Evolutionary conservation across 2,113 vertebrate species (phyloP).

Genomic region (Dicerorhinus sumatrensis): DNA sequence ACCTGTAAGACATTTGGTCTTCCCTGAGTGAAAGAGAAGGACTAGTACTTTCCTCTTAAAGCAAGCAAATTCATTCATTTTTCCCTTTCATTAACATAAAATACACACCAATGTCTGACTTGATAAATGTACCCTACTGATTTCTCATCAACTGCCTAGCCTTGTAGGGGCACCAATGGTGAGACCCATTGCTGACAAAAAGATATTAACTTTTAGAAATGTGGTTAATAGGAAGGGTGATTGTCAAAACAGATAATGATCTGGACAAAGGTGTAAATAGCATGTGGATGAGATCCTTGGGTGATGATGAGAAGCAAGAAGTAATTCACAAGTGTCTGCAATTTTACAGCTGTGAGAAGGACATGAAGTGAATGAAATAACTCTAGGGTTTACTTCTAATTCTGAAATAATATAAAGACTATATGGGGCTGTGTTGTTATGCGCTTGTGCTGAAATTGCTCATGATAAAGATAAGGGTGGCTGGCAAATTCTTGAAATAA

Average conservation of each 20-base stretch:
- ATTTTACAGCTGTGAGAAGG: constrained; percentile 63
- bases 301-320: constrained; percentile 68
- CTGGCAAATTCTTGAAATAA: constrained; percentile 19
- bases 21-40: background rate
- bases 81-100: constrained; percentile 18
- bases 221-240: constrained; percentile 9
- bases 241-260: constrained; percentile 75
- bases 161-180: background rate
- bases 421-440: background rate
- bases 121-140: constrained; percentile 33
- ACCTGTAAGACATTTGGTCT: background rate
- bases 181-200: constrained; percentile 36
- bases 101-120: background rate
- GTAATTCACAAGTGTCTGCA: constrained; percentile 72
- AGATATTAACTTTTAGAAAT: constrained; percentile 61
- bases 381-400: background rate
- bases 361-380: constrained; percentile 43
- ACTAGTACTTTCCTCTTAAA: background rate
- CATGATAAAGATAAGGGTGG: background rate
- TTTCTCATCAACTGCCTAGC: constrained; percentile 2
- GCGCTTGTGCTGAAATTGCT: background rate
- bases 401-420: background rate
- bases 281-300: constrained; percentile 37
- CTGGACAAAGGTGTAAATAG: constrained; percentile 71
- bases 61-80: background rate